Conservation (phyloP, 1,140 invertebrate species). For the Drosophila nannoptera region DNA sequence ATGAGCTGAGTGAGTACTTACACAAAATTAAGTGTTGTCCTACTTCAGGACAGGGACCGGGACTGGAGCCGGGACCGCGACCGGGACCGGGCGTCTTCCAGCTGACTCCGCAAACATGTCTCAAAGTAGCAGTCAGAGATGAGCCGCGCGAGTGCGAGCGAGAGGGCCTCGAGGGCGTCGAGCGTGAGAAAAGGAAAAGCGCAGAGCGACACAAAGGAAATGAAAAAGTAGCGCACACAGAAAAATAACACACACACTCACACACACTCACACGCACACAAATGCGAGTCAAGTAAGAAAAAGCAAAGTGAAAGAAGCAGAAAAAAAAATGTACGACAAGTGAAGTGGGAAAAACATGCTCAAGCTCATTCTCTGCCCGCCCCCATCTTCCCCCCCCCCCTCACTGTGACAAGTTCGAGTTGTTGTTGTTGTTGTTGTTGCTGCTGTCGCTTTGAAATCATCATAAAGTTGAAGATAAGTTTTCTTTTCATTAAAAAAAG, state of each 20-base stretch:
- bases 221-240: conserved; percentile 57
- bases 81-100: conserved; percentile 31
- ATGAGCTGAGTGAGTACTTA: conserved; percentile 78
- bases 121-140: conserved; percentile 34
- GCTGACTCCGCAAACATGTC: conserved; percentile 68
- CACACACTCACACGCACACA: conserved; percentile 34
- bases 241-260: conserved; percentile 12
- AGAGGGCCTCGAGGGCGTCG: conserved; percentile 11
- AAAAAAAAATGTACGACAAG: conserved; percentile 43
- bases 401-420: conserved; percentile 26
- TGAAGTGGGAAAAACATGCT: conserved; percentile 67
- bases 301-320: conserved; percentile 8
- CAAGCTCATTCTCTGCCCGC: conserved; percentile 9
- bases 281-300: conserved; percentile 51
- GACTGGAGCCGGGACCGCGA: conserved; percentile 13
- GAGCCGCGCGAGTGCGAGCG: conserved; percentile 3
- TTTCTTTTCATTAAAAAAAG: conserved; percentile 72
- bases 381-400: neutral
- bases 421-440: no score
- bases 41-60: conserved; percentile 45
- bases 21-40: conserved; percentile 78
- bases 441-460: conserved; percentile 64
- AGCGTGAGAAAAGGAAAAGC: neutral
- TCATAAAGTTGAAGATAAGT: conserved; percentile 77
- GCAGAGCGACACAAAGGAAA: conserved; percentile 65